These are phyloP conservation scores for Bubo scandiacus DNA, from an alignment of 2,113 vertebrate species.

Conservation along the genomic window DNA sequence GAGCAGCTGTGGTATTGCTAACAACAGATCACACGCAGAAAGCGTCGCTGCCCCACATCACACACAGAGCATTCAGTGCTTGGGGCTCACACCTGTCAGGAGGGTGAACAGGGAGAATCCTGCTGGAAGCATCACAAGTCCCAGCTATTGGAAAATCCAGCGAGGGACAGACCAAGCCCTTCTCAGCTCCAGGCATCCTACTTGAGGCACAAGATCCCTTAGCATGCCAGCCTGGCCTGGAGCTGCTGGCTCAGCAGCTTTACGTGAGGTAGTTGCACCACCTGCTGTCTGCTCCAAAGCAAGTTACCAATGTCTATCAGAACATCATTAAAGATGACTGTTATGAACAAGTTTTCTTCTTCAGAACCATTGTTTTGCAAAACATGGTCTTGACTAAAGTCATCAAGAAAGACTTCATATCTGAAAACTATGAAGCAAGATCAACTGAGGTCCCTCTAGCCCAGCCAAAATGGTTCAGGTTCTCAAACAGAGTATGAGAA, in stretches of 20 bases:
- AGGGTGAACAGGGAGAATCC: neutral
- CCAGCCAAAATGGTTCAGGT: neutral
- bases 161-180: neutral
- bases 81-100: neutral
- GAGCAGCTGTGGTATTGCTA: neutral
- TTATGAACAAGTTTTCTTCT: neutral
- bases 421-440: neutral
- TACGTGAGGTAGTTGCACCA: conserved; percentile 47
- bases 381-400: neutral
- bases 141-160: neutral
- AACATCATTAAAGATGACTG: neutral
- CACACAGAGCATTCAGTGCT: neutral
- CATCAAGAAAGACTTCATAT: neutral
- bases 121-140: neutral
- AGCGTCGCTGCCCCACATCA: neutral
- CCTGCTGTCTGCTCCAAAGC: conserved; percentile 56
- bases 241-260: neutral
- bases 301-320: neutral
- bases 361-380: neutral
- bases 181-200: neutral
- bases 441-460: neutral
- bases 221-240: neutral
- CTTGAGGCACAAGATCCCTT: neutral
- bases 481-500: neutral
- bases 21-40: neutral